These are phyloP conservation scores for Peribatodes rhomboidaria DNA, from an alignment of 2,888 invertebrate genomes.

Conservation along the genomic window DNA sequence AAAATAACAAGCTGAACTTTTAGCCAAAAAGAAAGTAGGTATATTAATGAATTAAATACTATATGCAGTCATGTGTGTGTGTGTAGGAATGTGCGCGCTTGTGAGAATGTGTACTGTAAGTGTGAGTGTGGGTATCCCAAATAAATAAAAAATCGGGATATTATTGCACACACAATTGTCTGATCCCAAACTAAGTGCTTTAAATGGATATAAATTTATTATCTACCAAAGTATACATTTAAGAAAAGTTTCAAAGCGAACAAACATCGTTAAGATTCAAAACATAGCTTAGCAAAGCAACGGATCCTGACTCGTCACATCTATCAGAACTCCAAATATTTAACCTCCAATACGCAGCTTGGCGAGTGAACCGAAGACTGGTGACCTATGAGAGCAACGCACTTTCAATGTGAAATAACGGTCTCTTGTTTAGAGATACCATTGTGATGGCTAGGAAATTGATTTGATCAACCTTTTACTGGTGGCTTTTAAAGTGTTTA, in stretches of 20 bases:
- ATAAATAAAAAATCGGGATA: too few species aligned
- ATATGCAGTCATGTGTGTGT: too few species aligned
- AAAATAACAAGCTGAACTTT: too few species aligned
- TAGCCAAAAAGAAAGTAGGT: too few species aligned
- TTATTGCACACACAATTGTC: too few species aligned
- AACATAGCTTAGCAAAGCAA: constrained; percentile 22
- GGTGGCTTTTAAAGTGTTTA: background rate
- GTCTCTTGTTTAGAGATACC: constrained; percentile 54
- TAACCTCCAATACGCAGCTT: constrained; percentile 64
- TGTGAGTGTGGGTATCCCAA: too few species aligned
- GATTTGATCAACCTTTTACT: constrained; percentile 43
- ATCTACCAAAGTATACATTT: too few species aligned
- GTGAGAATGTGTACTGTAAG: too few species aligned
- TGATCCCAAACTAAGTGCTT: too few species aligned
- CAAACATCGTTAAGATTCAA: constrained; percentile 25
- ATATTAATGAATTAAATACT: too few species aligned
- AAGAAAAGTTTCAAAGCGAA: background rate
- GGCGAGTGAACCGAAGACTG: constrained; percentile 57
- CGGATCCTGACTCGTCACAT: constrained; percentile 30
- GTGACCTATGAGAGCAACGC: constrained; percentile 72
- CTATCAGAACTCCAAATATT: constrained; percentile 61
- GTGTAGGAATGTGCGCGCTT: too few species aligned
- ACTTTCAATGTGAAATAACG: constrained; percentile 73
- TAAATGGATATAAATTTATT: too few species aligned
- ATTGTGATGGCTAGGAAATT: constrained; percentile 57